These are phyloP conservation scores for Globicephala melas DNA, from an alignment of 2,113 vertebrate genomes.

Conservation along the genomic window DNA sequence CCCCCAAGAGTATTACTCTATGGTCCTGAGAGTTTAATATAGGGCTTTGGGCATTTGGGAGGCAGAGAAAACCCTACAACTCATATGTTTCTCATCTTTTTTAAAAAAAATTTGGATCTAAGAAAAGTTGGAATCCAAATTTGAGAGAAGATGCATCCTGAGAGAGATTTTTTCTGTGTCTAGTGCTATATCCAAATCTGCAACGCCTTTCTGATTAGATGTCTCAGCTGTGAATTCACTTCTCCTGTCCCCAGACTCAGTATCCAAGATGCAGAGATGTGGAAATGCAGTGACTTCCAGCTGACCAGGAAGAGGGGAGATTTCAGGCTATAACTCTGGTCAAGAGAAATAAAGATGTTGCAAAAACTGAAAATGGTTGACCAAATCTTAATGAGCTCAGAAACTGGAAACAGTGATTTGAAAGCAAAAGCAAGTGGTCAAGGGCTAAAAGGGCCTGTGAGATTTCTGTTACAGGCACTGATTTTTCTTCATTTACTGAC, in stretches of 20 bases:
- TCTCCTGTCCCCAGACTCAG: neutral
- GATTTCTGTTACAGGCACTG: neutral
- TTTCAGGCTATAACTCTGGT: neutral
- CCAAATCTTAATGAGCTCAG: neutral
- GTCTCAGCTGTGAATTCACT: neutral
- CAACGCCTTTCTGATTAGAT: neutral
- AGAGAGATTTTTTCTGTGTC: neutral
- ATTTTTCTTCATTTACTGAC: neutral
- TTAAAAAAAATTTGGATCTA: neutral
- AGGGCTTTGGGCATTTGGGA: neutral
- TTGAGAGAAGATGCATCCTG: neutral
- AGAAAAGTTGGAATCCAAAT: neutral
- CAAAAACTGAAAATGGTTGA: neutral
- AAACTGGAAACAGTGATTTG: neutral
- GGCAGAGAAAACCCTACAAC: neutral
- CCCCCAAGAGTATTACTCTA: neutral
- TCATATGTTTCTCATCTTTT: neutral
- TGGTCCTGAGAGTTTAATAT: neutral
- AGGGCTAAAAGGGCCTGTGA: neutral
- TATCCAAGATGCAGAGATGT: neutral
- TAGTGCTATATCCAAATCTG: neutral
- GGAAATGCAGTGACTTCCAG: neutral
- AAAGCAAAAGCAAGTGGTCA: neutral
- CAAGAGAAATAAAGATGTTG: neutral
- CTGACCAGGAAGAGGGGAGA: neutral